Base-by-base conservation (phyloP, 2,113 vertebrate genomes). In the Albula glossodonta region DNA sequence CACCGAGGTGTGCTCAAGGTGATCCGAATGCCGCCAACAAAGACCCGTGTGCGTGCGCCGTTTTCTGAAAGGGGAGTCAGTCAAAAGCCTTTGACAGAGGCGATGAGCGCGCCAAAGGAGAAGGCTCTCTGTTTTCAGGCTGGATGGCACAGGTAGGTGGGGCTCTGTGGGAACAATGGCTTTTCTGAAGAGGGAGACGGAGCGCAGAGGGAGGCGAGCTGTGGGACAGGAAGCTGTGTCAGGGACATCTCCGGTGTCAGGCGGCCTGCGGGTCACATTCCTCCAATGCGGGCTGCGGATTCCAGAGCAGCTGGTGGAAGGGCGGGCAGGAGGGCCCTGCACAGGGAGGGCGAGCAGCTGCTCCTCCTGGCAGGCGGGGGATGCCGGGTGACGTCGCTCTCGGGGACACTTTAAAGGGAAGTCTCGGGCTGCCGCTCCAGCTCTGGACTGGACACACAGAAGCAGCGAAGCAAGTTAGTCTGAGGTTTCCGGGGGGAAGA, bases 351-450 rank as follows among this genome's bases (percentile, higher is more conserved):
- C 63, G 93, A 96, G 95, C 97, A 96, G 97, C 96, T 96, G 93
- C 94, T 92, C 49, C 94, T 94, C 96, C 92, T 97, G 96, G 96
- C 96, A 96, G 94, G 93, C 95, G 51, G 15, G 93, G 95, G 96
- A 93, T 93, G 94, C 12, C 94, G 96, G 94, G 96, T 96, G 96
- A 96, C 96, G 96, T 95, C 94, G 94, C 93, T 90, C 87, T 91
- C 95, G 92, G 92, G 93, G 94, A 95, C 96, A 94, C 93, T 97
- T 98, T 98, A 95, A 97, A 97, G 97, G 94, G 96, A 94, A 94
- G 94, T 95, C 94, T 96, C 96, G 95, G 96, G 95, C 94, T 94
- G 95, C 90, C 95, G 94, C 94, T 94, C 91, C 93, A 94, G 94
- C 94, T 96, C 93, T 93, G 85, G 88, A 87, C n/a, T 87, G 87